phyloP scores from a whole-genome alignment of 2,113 vertebrate genomes.

The Callipepla squamata region DNA sequence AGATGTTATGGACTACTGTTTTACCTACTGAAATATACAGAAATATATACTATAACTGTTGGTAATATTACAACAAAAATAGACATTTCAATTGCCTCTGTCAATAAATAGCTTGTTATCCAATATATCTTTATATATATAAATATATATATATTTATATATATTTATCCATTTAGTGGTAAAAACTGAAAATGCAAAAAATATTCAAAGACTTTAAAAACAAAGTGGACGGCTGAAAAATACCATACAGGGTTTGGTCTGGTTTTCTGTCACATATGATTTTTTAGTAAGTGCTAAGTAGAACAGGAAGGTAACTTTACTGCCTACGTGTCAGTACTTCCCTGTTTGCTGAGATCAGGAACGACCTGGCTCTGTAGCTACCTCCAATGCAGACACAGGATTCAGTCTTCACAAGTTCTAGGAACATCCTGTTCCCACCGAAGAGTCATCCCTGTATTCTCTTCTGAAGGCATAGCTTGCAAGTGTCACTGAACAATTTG shows the following conservation, averaged over 20 bases:
- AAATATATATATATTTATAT: slow-evolving; percentile 36
- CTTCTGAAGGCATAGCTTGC: background rate
- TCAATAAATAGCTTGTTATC: slow-evolving; percentile 63
- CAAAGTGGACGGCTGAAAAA: slow-evolving; percentile 29
- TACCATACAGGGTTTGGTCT: slow-evolving; percentile 3
- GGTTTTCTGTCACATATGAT: background rate
- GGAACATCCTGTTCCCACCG: background rate
- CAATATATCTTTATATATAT: slow-evolving; percentile 49
- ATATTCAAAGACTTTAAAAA: slow-evolving; percentile 48
- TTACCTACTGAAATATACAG: slow-evolving; percentile 18
- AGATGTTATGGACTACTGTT: background rate
- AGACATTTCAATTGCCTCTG: slow-evolving; percentile 44
- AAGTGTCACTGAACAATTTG: background rate
- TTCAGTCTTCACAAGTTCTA: background rate
- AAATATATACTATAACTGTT: slow-evolving; percentile 19
- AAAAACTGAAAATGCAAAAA: slow-evolving; percentile 54
- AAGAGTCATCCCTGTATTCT: background rate
- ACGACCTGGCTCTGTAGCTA: background rate
- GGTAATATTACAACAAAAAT: slow-evolving; percentile 60
- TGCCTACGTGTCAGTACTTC: background rate
- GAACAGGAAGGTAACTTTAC: background rate
- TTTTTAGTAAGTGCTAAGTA: slow-evolving; percentile 16
- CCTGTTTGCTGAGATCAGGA: background rate
- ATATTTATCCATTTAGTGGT: slow-evolving; percentile 39
- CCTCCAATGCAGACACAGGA: background rate